Conservation (phyloP, 2,797 vertebrate species). For the Pangasius krempfi region DNA sequence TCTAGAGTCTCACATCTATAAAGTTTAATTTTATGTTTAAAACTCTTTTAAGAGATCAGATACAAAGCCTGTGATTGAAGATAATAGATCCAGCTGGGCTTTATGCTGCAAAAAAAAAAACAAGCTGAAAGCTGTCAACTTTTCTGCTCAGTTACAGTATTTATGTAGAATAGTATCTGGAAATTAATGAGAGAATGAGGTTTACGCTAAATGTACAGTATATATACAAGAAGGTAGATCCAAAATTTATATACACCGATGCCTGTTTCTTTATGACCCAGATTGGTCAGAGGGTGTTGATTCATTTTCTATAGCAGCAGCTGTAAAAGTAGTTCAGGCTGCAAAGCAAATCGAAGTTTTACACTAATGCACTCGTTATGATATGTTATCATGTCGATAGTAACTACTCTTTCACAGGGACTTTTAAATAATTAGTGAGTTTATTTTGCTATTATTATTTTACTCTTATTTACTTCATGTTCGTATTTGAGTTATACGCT, state of each 20-base stretch:
- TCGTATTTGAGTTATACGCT: neutral
- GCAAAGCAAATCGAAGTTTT: neutral
- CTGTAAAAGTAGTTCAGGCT: neutral
- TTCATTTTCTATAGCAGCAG: neutral
- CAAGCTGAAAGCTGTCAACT: neutral
- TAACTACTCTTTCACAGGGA: neutral
- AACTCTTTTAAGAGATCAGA: constrained; percentile 16
- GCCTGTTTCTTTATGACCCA: neutral
- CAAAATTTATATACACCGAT: neutral
- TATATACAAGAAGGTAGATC: neutral
- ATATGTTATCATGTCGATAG: neutral
- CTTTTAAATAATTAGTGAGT: neutral
- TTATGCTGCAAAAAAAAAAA: neutral
- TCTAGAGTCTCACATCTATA: neutral
- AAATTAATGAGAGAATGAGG: neutral
- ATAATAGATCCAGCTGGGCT: constrained; percentile 16
- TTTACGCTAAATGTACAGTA: neutral
- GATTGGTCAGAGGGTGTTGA: neutral
- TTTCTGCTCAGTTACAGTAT: constrained; percentile 25
- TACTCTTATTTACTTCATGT: neutral
- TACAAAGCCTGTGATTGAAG: constrained; percentile 19
- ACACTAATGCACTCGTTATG: neutral
- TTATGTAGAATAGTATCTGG: constrained; percentile 28
- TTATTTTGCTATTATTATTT: neutral
- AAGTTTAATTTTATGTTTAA: neutral